Evolutionary conservation across 1,140 invertebrate species (phyloP).

Genomic region (Platyscapa corneri): DNA sequence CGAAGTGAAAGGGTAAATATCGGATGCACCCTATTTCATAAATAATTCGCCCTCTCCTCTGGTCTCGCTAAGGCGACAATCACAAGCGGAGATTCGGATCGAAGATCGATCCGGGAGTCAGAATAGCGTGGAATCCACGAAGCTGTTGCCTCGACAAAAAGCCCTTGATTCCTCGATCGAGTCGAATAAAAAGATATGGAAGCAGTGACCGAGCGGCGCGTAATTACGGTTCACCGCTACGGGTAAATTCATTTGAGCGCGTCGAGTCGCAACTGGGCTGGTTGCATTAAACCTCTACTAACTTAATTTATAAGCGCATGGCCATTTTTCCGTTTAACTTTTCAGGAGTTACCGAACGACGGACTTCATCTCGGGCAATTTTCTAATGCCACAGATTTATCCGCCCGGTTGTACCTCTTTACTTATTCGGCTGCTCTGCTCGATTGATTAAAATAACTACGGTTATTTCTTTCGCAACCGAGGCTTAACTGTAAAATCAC

Average conservation of each 20-base stretch:
- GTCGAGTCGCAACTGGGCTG: neutral
- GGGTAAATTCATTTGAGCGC: neutral
- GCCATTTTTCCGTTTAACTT: slow-evolving; percentile 1
- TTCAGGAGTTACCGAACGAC: neutral
- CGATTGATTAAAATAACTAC: no score
- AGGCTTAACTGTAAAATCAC: no score
- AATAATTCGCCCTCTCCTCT: no score
- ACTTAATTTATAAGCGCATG: slow-evolving; percentile 13
- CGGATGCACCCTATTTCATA: no score
- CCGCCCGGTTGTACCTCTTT: no score
- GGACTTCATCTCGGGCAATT: neutral
- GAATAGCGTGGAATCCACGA: neutral
- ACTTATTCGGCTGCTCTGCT: no score
- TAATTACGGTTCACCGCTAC: neutral
- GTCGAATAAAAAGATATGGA: neutral
- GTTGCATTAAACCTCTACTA: neutral
- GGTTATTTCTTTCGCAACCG: no score
- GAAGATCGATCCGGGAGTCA: neutral
- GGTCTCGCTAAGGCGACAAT: neutral
- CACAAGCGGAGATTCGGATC: neutral
- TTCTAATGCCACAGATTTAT: neutral
- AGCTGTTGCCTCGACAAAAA: neutral
- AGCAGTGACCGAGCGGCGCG: neutral
- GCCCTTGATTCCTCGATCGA: neutral
- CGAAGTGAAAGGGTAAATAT: no score